Base-by-base conservation (phyloP, 2,888 invertebrate species). In the Pyrocoelia pectoralis region DNA sequence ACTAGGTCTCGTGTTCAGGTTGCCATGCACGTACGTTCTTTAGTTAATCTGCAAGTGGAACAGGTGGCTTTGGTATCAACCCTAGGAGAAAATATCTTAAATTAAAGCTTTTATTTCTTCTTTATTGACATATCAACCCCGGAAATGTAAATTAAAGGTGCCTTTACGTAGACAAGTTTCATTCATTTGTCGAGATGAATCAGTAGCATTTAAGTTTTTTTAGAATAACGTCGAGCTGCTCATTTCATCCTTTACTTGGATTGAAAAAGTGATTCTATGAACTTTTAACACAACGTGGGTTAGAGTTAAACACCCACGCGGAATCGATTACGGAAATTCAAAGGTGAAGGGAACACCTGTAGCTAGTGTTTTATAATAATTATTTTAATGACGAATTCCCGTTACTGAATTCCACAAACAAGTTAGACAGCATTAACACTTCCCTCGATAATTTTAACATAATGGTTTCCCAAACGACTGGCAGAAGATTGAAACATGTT, bases 1-100 rank as follows among this genome's bases (percentile, higher is more conserved):
- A 70, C 67, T 67, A 62, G 68, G 58, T 69, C 61, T 61, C 67
- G 63, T 70, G 70, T 70, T 71, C 71, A 71, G 71, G 71, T 74
- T 74, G 73, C 73, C 57, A 60, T 71, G 72, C 75, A 75, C 75
- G 74, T 73, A 73, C 70, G 56, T 66, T 43, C 65, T 70, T 61
- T 71, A 72, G 70, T 73, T 73, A 70, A 73, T 73, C 72, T 69
- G 70, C 59, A 70, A 70, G 68, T 59, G 69, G 70, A 73, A 71
- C 73, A 73, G 73, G 73, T 73, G 73, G 69, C 66, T 61, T 61
- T 56, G 28, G 50, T 61, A 64, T 52, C 66, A 52, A 59, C 49
- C 50, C 62, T 53, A 63, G 68, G 63, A 63, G 58, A 63, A 63
- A 63, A 41, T 41, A 13, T 41, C 41, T 41, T 5, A 14, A 14